Conservation (phyloP, 2,797 vertebrate species). For the Antrozous pallidus region DNA sequence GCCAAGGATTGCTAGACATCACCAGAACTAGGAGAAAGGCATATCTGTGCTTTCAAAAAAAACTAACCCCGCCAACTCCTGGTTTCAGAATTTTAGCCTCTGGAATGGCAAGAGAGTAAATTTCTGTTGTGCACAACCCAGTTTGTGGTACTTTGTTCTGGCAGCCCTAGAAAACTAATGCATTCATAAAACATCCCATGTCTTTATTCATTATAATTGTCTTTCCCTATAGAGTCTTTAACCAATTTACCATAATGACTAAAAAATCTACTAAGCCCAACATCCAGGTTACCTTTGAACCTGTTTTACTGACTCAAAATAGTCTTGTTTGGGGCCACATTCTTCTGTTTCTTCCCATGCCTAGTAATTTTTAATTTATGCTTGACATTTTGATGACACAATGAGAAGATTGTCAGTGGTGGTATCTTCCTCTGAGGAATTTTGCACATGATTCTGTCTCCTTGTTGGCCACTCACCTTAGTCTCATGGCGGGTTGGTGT, state of each 20-base stretch:
- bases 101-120: neutral
- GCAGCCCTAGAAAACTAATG: neutral
- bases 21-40: neutral
- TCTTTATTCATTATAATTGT: neutral
- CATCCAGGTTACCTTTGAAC: neutral
- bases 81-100: neutral
- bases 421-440: neutral
- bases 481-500: neutral
- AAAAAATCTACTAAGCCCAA: neutral
- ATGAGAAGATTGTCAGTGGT: neutral
- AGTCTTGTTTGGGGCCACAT: too few relatives aligned
- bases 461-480: neutral
- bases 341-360: neutral
- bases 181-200: neutral
- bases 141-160: neutral
- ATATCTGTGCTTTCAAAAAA: neutral
- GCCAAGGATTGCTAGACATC: too few relatives aligned
- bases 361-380: conserved; percentile 1
- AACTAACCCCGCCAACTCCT: too few relatives aligned
- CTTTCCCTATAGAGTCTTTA: neutral
- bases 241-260: neutral
- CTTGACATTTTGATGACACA: neutral
- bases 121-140: neutral
- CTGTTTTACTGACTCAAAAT: neutral
- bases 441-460: neutral